A percentile compares a stretch with the other conserved stretches of the same genome.
phyloP scores from a whole-genome alignment of 2,888 invertebrate genomes.

The Nephrotoma appendiculata region DNA sequence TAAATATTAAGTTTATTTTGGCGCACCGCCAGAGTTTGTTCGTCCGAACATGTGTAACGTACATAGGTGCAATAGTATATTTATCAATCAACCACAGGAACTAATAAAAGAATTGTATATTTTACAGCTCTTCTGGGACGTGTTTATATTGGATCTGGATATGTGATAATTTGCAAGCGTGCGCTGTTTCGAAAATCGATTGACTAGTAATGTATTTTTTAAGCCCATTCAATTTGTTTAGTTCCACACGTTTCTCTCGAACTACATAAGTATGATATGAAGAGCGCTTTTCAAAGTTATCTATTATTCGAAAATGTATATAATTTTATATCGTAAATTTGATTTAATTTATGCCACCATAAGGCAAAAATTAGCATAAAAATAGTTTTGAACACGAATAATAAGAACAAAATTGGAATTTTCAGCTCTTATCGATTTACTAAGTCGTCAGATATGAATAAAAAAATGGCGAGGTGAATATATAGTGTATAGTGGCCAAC shows the following conservation, averaged over 20 bases:
- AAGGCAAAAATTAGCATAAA: neutral
- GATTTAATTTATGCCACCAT: neutral
- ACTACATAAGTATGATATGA: neutral
- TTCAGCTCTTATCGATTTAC: neutral
- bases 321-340: neutral
- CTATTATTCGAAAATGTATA: neutral
- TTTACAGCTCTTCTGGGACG: neutral
- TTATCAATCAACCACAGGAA: neutral
- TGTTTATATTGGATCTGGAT: neutral
- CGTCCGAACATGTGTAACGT: neutral
- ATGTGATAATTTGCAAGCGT: neutral
- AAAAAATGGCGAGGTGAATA: too few species aligned
- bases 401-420: neutral
- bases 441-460: neutral
- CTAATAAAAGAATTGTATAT: neutral
- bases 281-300: neutral
- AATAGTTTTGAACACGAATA: neutral
- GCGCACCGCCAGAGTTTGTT: neutral
- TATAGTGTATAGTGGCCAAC: too few species aligned
- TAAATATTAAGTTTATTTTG: neutral
- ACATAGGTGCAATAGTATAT: too few species aligned
- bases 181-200: neutral
- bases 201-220: neutral
- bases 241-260: neutral
- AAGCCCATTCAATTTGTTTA: neutral